Evolutionary conservation across 2,888 invertebrate species (phyloP).

Genomic region (Dicyrtoma fusca): DNA sequence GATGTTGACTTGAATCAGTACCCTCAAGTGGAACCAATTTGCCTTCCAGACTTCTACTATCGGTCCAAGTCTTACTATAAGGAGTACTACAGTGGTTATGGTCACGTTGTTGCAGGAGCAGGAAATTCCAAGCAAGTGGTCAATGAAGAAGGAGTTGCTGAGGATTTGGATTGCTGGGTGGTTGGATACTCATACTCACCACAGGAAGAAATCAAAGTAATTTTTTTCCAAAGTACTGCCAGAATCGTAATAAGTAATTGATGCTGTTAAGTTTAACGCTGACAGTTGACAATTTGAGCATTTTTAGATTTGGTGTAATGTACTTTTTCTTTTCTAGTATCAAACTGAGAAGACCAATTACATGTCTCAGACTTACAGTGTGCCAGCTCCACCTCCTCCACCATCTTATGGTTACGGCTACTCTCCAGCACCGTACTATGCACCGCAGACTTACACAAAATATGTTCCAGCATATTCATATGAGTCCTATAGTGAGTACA

Average conservation of each 20-base stretch:
- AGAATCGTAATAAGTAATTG: too few species aligned
- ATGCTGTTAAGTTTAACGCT: too few species aligned
- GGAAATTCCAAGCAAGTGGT: constrained; percentile 21
- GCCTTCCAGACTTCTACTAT: constrained; percentile 54
- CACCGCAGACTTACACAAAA: constrained; percentile 40
- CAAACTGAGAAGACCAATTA: constrained; percentile 33
- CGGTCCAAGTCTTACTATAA: constrained; percentile 52
- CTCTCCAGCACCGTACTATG: constrained; percentile 12
- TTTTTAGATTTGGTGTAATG: too few species aligned
- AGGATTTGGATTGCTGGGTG: constrained; percentile 53
- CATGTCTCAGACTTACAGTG: constrained; percentile 18
- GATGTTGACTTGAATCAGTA: constrained; percentile 55
- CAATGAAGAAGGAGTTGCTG: constrained; percentile 49
- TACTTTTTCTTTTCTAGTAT: constrained; percentile 19
- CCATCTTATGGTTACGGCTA: constrained; percentile 42
- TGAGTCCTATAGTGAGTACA: constrained; percentile 48
- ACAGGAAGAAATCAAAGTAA: constrained; percentile 50
- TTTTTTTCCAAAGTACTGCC: not conserved
- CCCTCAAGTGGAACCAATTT: constrained; percentile 52
- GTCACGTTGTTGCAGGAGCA: constrained; percentile 9
- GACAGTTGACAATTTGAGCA: too few species aligned
- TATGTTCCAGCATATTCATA: constrained; percentile 44
- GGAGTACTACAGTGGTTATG: constrained; percentile 52
- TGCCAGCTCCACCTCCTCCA: constrained; percentile 30
- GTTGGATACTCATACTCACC: constrained; percentile 54